Conservation (phyloP, 2,888 invertebrate genomes). For the Drosophila borealis region DNA sequence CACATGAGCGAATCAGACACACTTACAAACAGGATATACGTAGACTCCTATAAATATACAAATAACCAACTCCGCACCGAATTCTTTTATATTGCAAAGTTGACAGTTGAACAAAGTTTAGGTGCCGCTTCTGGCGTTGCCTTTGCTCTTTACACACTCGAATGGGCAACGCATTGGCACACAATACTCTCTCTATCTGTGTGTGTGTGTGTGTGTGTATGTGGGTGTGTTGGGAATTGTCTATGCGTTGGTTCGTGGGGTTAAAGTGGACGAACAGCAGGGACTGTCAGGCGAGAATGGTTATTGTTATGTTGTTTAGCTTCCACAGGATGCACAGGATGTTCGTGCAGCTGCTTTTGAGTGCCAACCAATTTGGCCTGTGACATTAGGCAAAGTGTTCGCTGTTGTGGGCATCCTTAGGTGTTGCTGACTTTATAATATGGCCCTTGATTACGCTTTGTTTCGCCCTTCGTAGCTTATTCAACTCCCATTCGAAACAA, state of each 20-base stretch:
- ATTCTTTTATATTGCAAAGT: constrained; percentile 35
- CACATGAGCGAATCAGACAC: constrained; percentile 25
- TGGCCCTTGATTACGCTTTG: constrained; percentile 47
- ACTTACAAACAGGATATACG: constrained; percentile 29
- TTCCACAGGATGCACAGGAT: constrained; percentile 69
- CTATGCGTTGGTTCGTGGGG: constrained; percentile 33
- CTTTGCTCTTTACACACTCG: constrained; percentile 29
- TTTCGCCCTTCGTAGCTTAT: constrained; percentile 18
- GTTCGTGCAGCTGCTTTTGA: constrained; percentile 72
- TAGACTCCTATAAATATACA: constrained; percentile 3
- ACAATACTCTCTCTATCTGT: background rate
- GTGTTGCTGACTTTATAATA: constrained; percentile 24
- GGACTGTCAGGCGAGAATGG: constrained; percentile 45
- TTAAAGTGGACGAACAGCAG: constrained; percentile 25
- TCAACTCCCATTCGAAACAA: background rate
- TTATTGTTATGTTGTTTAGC: constrained; percentile 64
- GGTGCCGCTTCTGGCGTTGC: constrained; percentile 35
- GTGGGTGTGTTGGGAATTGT: constrained; percentile 9
- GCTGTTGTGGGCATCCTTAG: constrained; percentile 36
- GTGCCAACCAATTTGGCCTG: constrained; percentile 58
- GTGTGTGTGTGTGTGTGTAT: background rate
- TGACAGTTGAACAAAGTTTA: constrained; percentile 58
- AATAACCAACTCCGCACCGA: constrained; percentile 14
- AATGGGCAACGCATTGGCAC: constrained; percentile 18
- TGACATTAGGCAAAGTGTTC: constrained; percentile 65